Percentiles rank a stretch among this genome's conserved stretches.
These are phyloP conservation scores for Brienomyrus longianalis DNA, from an alignment of 2,113 vertebrate genomes.

Conservation along the genomic window DNA sequence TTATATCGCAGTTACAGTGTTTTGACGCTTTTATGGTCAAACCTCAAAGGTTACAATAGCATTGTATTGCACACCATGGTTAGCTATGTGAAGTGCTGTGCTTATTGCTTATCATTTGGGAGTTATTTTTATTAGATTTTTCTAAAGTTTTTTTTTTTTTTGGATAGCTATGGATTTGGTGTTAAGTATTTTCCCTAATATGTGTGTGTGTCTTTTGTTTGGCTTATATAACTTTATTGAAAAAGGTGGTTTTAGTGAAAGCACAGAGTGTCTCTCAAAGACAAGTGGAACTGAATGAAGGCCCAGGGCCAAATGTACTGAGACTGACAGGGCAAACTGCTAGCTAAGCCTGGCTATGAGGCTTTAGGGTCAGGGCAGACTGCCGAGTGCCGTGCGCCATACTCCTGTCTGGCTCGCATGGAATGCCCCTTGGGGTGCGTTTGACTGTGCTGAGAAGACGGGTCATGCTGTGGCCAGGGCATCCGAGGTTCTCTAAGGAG, in stretches of 20 bases:
- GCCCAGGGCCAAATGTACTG: background rate
- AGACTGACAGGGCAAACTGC: background rate
- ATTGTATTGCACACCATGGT: background rate
- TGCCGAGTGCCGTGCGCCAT: background rate
- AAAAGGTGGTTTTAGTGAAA: background rate
- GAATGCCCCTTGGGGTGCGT: background rate
- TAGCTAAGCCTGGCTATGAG: background rate
- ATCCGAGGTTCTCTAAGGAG: background rate
- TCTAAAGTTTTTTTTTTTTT: background rate
- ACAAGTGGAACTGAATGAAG: background rate
- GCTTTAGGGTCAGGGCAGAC: background rate
- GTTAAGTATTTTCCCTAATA: background rate
- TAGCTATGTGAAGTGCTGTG: background rate
- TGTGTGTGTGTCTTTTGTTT: background rate
- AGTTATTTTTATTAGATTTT: background rate
- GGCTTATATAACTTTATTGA: background rate
- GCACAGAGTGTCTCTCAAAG: background rate
- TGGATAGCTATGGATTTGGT: background rate
- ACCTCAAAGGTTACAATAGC: background rate
- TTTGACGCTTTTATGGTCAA: background rate
- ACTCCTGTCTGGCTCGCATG: background rate
- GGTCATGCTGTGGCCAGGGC: background rate
- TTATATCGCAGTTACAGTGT: background rate
- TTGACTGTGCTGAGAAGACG: background rate
- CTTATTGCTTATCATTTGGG: background rate